phyloP scores from a whole-genome alignment of 2,113 vertebrate genomes.

The Taxidea taxus region DNA sequence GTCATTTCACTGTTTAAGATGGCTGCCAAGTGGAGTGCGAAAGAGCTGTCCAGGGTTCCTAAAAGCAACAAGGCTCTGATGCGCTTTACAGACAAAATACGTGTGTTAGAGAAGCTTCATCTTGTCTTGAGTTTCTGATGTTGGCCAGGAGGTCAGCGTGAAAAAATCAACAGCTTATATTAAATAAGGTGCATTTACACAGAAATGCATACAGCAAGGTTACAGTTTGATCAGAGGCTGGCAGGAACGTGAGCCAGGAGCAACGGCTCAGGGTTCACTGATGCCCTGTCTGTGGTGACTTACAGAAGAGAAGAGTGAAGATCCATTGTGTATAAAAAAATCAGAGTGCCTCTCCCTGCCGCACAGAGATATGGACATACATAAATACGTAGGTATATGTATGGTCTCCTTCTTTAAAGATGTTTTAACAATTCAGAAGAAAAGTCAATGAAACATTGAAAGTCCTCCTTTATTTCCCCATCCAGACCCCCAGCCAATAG shows the following conservation, averaged over 20 bases:
- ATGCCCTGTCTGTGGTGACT: neutral
- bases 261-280: fast-evolving
- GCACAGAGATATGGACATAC: neutral
- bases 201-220: too few relatives aligned
- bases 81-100: fast-evolving
- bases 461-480: neutral
- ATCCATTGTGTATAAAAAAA: neutral
- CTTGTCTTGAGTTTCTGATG: neutral
- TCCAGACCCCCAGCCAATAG: neutral
- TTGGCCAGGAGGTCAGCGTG: neutral
- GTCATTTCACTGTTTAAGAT: neutral
- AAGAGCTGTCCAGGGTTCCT: too few relatives aligned
- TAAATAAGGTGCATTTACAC: neutral
- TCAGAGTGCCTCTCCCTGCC: neutral
- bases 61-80: neutral
- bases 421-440: neutral
- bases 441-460: neutral
- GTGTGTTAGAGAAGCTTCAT: neutral
- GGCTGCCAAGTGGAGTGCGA: neutral
- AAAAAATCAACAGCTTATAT: neutral
- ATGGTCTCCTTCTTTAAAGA: neutral
- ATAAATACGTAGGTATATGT: neutral
- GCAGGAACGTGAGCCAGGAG: neutral
- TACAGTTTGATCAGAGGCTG: neutral
- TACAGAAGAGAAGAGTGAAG: neutral